Evolutionary conservation across 2,888 invertebrate genomes (phyloP), one percentile per base, ranked within the genome.

Genomic region (Trichopria drosophilae): DNA sequence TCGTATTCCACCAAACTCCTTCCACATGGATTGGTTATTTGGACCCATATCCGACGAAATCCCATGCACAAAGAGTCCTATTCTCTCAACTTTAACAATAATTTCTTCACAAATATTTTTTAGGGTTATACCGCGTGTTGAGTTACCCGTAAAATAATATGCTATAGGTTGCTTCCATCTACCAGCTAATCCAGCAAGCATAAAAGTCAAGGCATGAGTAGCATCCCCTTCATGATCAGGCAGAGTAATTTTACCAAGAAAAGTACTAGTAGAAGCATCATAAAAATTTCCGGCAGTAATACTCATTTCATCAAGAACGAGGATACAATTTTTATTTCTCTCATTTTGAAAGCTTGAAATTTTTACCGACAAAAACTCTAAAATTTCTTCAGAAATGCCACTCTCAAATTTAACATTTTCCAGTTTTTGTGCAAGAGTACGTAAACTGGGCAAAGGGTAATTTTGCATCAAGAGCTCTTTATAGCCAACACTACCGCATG

Each of bases 71-170:
- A 9, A 12, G 15, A 52, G n/a, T 9, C 50, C 47, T 7, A 55
- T 50, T 3, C 6, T 26, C 35, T 55, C 55, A 6, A 34, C n/a
- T n/a, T n/a, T n/a, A n/a, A n/a, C n/a, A n/a, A n/a, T n/a, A n/a
- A n/a, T n/a, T n/a, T n/a, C n/a, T n/a, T n/a, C n/a, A n/a, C n/a
- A n/a, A n/a, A n/a, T n/a, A n/a, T n/a, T n/a, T n/a, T n/a, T n/a
- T n/a, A n/a, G n/a, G n/a, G n/a, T n/a, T n/a, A n/a, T 24, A 15
- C 63, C 65, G 28, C 59, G 44, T 10, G 63, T 53, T n/a, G 57
- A 59, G 23, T 60, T 47, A 4, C 55, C 47, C 32, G 66, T 63
- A 46, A 60, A 67, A 45, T 34, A 19, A 32, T 19, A 44, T 13
- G 28, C 41, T 7, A 55, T 18, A 31, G 36, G 18, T 28, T 53